phyloP scores from a whole-genome alignment of 2,113 vertebrate genomes.

The Osmerus eperlanus region DNA sequence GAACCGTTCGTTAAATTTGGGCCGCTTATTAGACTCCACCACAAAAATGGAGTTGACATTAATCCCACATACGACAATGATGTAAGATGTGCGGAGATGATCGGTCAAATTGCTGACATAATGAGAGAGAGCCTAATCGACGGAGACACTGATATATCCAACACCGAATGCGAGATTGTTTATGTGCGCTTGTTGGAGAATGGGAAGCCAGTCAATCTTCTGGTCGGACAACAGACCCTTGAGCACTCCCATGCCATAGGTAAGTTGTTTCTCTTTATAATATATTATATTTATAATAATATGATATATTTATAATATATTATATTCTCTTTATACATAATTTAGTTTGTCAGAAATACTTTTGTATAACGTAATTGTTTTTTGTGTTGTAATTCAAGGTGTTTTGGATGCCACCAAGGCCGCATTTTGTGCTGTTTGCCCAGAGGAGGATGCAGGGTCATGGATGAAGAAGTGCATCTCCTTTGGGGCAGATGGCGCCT shows the following conservation, averaged over 20 bases:
- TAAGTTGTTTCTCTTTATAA: slow-evolving; percentile 19
- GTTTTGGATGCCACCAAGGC: slow-evolving; percentile 16
- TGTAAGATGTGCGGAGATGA: too few species aligned
- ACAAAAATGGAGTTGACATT: too few species aligned
- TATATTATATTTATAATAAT: too few species aligned
- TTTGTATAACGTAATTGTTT: too few species aligned
- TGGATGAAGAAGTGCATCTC: slow-evolving; percentile 7
- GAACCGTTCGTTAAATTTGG: too few species aligned
- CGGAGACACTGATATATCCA: not conserved
- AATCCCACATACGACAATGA: too few species aligned
- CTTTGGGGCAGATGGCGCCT: slow-evolving; percentile 21
- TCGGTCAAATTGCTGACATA: too few species aligned
- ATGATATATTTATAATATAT: too few species aligned
- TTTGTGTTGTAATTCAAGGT: slow-evolving; percentile 12
- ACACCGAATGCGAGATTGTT: too few species aligned
- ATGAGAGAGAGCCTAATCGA: not conserved
- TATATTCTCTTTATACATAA: too few species aligned
- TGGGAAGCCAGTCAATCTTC: slow-evolving; percentile 26
- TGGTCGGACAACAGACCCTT: slow-evolving; percentile 23
- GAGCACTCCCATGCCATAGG: slow-evolving; percentile 19
- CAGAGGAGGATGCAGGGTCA: slow-evolving; percentile 6
- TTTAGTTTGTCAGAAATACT: too few species aligned
- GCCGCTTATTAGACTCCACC: too few species aligned
- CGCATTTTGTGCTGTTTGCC: not conserved
- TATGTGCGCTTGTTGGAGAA: not conserved